Evolutionary conservation across 2,888 invertebrate species (phyloP), one percentile per base, ranked within the genome.

Genomic region (Tyria jacobaeae): DNA sequence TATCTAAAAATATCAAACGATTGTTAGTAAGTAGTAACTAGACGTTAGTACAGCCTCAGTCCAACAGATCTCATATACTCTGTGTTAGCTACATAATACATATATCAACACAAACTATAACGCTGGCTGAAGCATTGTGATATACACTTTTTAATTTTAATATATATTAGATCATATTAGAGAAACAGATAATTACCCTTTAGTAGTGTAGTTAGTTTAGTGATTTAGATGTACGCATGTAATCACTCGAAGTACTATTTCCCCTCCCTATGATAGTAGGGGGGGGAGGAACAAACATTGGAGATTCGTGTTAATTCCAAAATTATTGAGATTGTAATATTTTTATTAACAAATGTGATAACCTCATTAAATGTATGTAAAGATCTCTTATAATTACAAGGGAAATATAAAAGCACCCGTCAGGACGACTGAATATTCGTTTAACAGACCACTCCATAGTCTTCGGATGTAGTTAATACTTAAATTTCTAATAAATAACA

Each of bases 11-110:
- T 58, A 62, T 44, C 44, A 50, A 58, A 51, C 31, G 44, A 59
- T 31, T 52, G 37, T 52, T 34, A 12, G n/a, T 7, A 9, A 15
- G 25, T 39, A 12, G n/a, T 44, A 62, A 61, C 64, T 58, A 62
- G 44, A 51, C 55, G 44, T 2, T 2, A 1, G 47, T 52, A 62
- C 76, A 14, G 68, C 70, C 64, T 63, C 66, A 37, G 55, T 50
- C 68, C 76, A 65, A 71, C 76, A 79, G 74, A 76, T 71, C 77
- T 72, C 79, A 71, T 76, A 75, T 69, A 65, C 76, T 73, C 76
- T 67, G 82, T 85, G 89, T 88, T 85, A 88, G 88, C 89, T 89
- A 89, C 88, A 81, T 57, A 81, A 85, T 80, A 37, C 47, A n/a
- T n/a, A n/a, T n/a, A 73, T 65, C 54, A 76, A 75, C 76, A 76